A percentile compares a stretch with the other conserved stretches of the same genome.
Evolutionary conservation across 2,113 vertebrate genomes (phyloP).

Genomic region (Himantopus leucocephalus): DNA sequence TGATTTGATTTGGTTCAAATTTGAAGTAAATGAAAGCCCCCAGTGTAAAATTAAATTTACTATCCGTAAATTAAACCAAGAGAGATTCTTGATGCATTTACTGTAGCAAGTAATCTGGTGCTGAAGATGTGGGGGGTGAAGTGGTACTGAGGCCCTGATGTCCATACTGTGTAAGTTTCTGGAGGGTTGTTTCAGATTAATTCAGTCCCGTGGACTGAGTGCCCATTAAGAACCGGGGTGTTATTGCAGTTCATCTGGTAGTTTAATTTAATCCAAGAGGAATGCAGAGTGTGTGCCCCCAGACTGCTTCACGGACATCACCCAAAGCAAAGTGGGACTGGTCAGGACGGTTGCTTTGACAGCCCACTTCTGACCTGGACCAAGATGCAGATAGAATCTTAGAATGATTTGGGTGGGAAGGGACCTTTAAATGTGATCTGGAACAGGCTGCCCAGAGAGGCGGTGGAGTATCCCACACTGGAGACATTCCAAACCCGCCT

Average conservation of each 20-base stretch:
- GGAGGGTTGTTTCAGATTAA: neutral
- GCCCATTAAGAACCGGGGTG: fast-evolving
- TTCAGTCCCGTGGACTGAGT: neutral
- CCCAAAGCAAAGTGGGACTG: neutral
- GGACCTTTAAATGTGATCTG: neutral
- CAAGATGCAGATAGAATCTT: neutral
- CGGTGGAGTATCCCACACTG: no score
- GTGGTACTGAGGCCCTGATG: neutral
- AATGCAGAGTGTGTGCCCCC: neutral
- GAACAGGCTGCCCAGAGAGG: no score
- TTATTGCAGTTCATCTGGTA: neutral
- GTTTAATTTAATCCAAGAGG: neutral
- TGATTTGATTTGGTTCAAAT: neutral
- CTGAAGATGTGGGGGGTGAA: neutral
- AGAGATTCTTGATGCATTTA: neutral
- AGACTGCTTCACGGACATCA: fast-evolving
- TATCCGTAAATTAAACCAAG: neutral
- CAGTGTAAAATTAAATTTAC: neutral
- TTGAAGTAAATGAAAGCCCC: neutral
- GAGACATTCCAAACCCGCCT: no score
- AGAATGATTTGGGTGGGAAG: neutral
- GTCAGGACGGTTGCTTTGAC: neutral
- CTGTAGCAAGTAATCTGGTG: neutral
- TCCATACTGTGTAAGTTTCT: neutral
- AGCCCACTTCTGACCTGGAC: neutral